Percentiles rank a stretch among this genome's conserved stretches.
phyloP scores from a whole-genome alignment of 2,797 vertebrate genomes.

The Pelodytes ibericus region DNA sequence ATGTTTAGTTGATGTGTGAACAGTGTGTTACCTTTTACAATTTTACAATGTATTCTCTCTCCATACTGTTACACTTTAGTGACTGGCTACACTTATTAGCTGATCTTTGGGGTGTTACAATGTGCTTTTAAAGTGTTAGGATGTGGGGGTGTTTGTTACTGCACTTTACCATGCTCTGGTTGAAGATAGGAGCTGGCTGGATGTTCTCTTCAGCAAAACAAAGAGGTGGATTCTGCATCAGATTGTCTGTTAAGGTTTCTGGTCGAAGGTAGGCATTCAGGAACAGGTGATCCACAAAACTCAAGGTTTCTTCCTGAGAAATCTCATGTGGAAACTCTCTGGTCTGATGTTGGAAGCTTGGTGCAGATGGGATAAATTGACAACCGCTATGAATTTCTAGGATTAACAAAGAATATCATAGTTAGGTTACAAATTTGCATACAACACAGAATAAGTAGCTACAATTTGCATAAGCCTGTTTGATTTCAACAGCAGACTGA shows the following conservation, averaged over 20 bases:
- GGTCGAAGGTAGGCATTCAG: slow-evolving; percentile 74
- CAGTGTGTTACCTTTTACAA: no score
- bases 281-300: slow-evolving; percentile 75
- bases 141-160: no score
- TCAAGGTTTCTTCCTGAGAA: slow-evolving; percentile 70
- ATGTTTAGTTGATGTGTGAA: no score
- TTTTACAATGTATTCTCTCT: no score
- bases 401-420: slow-evolving; percentile 42
- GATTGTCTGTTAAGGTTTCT: slow-evolving; percentile 60
- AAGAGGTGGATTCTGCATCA: slow-evolving; percentile 62
- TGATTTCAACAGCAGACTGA: slow-evolving; percentile 31
- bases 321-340: slow-evolving; percentile 69
- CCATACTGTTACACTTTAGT: no score
- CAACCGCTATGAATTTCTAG: slow-evolving; percentile 72
- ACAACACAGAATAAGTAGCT: slow-evolving; percentile 8
- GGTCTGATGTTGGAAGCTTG: slow-evolving; percentile 69
- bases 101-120: no score
- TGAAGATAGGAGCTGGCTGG: slow-evolving; percentile 76
- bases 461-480: slow-evolving; percentile 36
- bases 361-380: slow-evolving; percentile 62
- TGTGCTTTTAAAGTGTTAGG: no score
- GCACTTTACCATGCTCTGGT: slow-evolving; percentile 77
- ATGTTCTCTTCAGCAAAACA: slow-evolving; percentile 71
- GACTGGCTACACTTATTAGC: no score
- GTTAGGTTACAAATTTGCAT: slow-evolving; percentile 51